phyloP scores from a whole-genome alignment of 1,140 invertebrate species.

The Ceratina japonica region DNA sequence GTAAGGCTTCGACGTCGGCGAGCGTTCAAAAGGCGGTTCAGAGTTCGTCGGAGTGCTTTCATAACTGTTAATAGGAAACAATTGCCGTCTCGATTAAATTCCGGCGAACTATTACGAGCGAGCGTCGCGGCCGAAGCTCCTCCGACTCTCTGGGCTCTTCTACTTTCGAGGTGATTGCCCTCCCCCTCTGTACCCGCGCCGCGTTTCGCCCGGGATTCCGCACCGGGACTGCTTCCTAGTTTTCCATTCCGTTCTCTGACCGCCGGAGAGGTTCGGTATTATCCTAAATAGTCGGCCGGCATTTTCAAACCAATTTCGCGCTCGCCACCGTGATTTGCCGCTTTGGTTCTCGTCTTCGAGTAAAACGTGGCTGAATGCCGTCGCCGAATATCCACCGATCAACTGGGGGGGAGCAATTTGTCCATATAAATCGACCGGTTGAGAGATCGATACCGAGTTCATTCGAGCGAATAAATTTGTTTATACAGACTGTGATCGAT shows the following conservation, averaged over 20 bases:
- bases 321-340: not conserved
- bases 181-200: not conserved
- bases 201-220: not conserved
- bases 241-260: slow-evolving; percentile 1
- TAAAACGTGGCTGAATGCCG: slow-evolving; percentile 10
- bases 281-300: slow-evolving; percentile 16
- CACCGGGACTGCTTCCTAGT: slow-evolving; percentile 9
- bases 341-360: not conserved
- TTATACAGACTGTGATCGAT: too few relatives aligned
- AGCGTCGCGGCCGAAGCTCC: not conserved
- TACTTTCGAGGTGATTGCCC: slow-evolving; percentile 37
- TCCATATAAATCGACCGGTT: too few relatives aligned
- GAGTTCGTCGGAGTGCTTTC: slow-evolving; percentile 44
- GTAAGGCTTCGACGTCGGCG: slow-evolving; percentile 23
- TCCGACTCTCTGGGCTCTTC: not conserved
- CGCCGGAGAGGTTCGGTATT: not conserved
- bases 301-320: not conserved
- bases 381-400: slow-evolving; percentile 12
- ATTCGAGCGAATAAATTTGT: too few relatives aligned
- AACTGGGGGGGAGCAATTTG: not conserved
- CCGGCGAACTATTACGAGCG: slow-evolving; percentile 51
- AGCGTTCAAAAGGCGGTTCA: slow-evolving; percentile 30
- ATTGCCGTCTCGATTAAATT: slow-evolving; percentile 62
- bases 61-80: slow-evolving; percentile 62
- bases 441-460: too few relatives aligned